A percentile compares a stretch with the other conserved stretches of the same genome.
Conservation (phyloP, 2,797 vertebrate genomes). For the Pangasius macronema region DNA sequence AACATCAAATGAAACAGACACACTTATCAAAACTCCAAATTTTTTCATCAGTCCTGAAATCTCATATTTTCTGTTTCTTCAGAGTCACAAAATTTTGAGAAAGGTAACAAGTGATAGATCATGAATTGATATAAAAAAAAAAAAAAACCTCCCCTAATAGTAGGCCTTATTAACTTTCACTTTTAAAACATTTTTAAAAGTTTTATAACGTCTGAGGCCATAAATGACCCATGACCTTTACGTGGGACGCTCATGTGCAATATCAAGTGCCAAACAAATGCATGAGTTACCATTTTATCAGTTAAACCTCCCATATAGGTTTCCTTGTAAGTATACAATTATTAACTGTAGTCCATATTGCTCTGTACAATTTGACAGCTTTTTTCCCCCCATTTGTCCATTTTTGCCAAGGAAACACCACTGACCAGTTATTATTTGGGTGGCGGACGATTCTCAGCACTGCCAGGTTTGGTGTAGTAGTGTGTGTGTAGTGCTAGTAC, state of each 20-base stretch:
- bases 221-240: not conserved
- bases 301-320: not conserved
- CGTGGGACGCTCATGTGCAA: not conserved
- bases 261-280: not conserved
- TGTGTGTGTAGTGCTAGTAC: not conserved
- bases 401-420: not conserved
- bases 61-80: not conserved
- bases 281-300: not conserved
- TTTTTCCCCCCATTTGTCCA: not conserved
- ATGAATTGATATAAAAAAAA: not conserved
- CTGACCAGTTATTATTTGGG: not conserved
- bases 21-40: not conserved
- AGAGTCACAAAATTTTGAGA: not conserved
- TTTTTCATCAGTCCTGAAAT: not conserved
- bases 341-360: not conserved
- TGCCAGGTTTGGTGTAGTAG: not conserved
- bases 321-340: not conserved
- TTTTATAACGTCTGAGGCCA: not conserved
- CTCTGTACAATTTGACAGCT: not conserved
- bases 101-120: not conserved
- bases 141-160: not conserved
- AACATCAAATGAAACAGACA: not conserved
- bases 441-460: not conserved
- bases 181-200: not conserved
- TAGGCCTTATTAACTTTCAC: not conserved